Conservation (phyloP, 2,888 invertebrate genomes). For the Drosophila pegasa region DNA sequence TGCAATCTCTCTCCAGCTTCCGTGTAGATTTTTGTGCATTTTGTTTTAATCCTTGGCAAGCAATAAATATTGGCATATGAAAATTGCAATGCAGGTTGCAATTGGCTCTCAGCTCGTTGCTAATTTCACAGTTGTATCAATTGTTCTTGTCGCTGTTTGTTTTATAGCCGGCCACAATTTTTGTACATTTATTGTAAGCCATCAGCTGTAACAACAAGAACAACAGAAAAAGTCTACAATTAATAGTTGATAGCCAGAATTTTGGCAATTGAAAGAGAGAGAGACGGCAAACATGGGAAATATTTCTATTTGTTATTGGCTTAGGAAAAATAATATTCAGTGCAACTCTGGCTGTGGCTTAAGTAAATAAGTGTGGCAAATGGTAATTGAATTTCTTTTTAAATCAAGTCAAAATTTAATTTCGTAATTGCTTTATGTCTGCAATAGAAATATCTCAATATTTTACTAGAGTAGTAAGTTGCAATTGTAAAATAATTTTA, state of each 20-base stretch:
- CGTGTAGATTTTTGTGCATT: slow-evolving; percentile 32
- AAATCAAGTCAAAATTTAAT: slow-evolving; percentile 4
- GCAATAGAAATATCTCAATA: not conserved
- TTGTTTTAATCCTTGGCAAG: slow-evolving; percentile 46
- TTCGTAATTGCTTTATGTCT: slow-evolving; percentile 5
- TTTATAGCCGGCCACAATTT: slow-evolving; percentile 14
- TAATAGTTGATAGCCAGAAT: slow-evolving; percentile 22
- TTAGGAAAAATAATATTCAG: slow-evolving; percentile 11
- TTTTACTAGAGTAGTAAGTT: not conserved
- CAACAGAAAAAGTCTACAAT: slow-evolving; percentile 13
- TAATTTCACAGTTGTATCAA: slow-evolving; percentile 35
- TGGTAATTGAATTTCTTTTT: slow-evolving; percentile 1
- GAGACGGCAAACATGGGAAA: slow-evolving; percentile 27
- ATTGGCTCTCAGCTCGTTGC: slow-evolving; percentile 29
- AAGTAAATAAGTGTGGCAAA: slow-evolving; percentile 21
- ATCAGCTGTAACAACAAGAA: not conserved
- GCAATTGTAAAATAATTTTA: not conserved
- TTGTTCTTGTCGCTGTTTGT: slow-evolving; percentile 25
- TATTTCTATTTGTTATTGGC: slow-evolving; percentile 33
- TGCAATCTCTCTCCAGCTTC: not conserved
- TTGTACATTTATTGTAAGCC: slow-evolving; percentile 15
- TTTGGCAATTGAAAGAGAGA: slow-evolving; percentile 31
- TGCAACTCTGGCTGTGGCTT: slow-evolving; percentile 1
- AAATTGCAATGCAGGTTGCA: slow-evolving; percentile 51
- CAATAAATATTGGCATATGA: slow-evolving; percentile 61